A percentile compares a stretch with the other conserved stretches of the same genome.
Conservation (phyloP, 2,888 invertebrate genomes). For the Caenorhabditis sp. region DNA sequence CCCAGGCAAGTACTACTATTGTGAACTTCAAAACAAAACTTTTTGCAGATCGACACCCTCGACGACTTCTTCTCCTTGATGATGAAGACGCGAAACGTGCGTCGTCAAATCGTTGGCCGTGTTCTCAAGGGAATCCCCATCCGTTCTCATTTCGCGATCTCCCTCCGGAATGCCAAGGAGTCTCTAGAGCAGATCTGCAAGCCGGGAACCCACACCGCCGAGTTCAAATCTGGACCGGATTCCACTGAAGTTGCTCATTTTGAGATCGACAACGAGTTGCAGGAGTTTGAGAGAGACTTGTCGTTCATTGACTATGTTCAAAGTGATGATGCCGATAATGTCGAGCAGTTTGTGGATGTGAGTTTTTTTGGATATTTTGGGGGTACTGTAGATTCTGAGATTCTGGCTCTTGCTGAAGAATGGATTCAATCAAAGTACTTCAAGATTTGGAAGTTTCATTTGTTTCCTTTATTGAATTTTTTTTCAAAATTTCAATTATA, state of each 20-base stretch:
- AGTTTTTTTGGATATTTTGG: slow-evolving; percentile 35
- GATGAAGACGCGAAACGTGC: slow-evolving; percentile 81
- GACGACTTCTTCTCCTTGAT: slow-evolving; percentile 83
- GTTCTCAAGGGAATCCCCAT: slow-evolving; percentile 83
- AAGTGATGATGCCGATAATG: slow-evolving; percentile 82
- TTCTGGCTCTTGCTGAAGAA: too few species aligned
- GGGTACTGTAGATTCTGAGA: too few species aligned
- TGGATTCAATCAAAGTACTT: too few species aligned
- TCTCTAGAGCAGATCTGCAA: slow-evolving; percentile 77
- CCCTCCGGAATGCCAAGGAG: slow-evolving; percentile 82
- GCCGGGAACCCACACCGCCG: slow-evolving; percentile 70
- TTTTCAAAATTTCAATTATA: neutral
- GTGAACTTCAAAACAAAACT: too few species aligned
- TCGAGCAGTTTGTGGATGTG: slow-evolving; percentile 82
- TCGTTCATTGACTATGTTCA: slow-evolving; percentile 82
- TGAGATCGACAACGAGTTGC: slow-evolving; percentile 80
- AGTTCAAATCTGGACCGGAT: slow-evolving; percentile 63
- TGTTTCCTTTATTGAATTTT: too few species aligned
- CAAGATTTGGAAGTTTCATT: too few species aligned
- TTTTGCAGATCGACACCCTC: slow-evolving; percentile 77
- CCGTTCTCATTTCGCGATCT: slow-evolving; percentile 80
- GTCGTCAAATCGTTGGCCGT: slow-evolving; percentile 82
- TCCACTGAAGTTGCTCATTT: slow-evolving; percentile 72
- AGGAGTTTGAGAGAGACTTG: slow-evolving; percentile 81
- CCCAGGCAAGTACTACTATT: slow-evolving; percentile 57